phyloP scores from a whole-genome alignment of 2,113 vertebrate genomes.

The Lota lota region DNA sequence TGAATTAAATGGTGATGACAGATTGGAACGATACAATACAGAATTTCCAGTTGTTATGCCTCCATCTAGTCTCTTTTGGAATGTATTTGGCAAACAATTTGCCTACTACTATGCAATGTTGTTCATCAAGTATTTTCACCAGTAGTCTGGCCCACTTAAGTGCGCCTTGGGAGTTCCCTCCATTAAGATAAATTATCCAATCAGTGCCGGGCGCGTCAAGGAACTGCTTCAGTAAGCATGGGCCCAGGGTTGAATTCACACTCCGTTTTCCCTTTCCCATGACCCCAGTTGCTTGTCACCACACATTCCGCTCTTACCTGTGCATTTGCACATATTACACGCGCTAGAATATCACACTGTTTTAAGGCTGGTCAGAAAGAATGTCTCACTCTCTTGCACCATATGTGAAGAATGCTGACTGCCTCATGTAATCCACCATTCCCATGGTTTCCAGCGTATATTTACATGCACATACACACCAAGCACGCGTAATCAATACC shows the following conservation, averaged over 20 bases:
- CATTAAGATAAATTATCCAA: conserved; percentile 33
- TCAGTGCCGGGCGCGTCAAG: conserved; percentile 43
- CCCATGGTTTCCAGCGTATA: too few species aligned
- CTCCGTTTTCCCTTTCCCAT: conserved; percentile 67
- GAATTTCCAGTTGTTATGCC: too few species aligned
- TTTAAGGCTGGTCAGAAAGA: neutral
- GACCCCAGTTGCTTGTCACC: conserved; percentile 55
- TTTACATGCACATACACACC: neutral
- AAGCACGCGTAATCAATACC: conserved; percentile 3
- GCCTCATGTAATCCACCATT: too few species aligned
- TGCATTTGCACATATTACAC: conserved; percentile 22
- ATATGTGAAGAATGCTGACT: too few species aligned
- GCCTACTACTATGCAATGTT: neutral
- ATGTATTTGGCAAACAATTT: too few species aligned
- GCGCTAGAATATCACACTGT: neutral
- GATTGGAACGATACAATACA: too few species aligned
- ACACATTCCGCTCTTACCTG: conserved; percentile 14
- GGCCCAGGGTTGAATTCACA: conserved; percentile 62
- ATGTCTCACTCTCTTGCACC: too few species aligned
- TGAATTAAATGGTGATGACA: too few species aligned
- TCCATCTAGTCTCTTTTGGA: too few species aligned
- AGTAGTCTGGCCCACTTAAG: conserved; percentile 25
- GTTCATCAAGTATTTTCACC: conserved; percentile 22
- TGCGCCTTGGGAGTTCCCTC: conserved; percentile 24
- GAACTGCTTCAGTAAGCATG: conserved; percentile 55